Evolutionary conservation across 2,888 invertebrate genomes (phyloP), one percentile per base, ranked within the genome.

Genomic region (Zygogramma bicolorata): DNA sequence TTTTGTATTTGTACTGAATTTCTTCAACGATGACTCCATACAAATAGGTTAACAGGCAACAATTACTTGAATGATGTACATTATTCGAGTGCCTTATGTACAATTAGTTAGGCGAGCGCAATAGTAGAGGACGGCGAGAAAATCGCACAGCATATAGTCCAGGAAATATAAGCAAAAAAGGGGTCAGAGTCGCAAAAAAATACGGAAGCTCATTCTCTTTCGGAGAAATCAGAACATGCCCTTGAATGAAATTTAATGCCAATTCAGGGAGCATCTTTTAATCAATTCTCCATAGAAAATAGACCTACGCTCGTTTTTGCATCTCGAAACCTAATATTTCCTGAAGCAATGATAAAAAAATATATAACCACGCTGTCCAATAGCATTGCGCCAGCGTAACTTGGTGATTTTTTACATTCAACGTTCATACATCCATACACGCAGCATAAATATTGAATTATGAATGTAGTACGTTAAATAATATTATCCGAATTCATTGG

Each of bases 1-100:
- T 83, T 81, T 82, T 83, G 81, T 83, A 79, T 82, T 84, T 83
- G 81, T 82, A 83, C 82, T 83, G 80, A 81, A 65, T 77, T 70
- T 72, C 70, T 70, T 73, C 71, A 77, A 77, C 75, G 76, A 73
- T 75, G 76, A 75, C 72, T 27, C 60, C 75, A 79, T 77, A 81
- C 75, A 80, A 75, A 77, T 77, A 74, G 67, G 77, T 77, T 80
- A 81, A 83, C 82, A 82, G 81, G 82, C 82, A 83, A 83, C 81
- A 81, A 81, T 81, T 71, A 80, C 79, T 78, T 76, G 69, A 74
- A 79, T 74, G 75, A 75, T 74, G 70, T 77, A 79, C 76, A 79
- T 79, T 81, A 83, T 82, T 83, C 81, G 81, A 83, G 82, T 82
- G 81, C 82, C 80, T 75, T 81, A 81, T 79, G 74, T 81, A 82